Evolutionary conservation across 37 sponge, comb jelly and placozoan genomes (phyloP), one percentile per base, ranked within the genome.

Genomic region (Haliclona indistincta): DNA sequence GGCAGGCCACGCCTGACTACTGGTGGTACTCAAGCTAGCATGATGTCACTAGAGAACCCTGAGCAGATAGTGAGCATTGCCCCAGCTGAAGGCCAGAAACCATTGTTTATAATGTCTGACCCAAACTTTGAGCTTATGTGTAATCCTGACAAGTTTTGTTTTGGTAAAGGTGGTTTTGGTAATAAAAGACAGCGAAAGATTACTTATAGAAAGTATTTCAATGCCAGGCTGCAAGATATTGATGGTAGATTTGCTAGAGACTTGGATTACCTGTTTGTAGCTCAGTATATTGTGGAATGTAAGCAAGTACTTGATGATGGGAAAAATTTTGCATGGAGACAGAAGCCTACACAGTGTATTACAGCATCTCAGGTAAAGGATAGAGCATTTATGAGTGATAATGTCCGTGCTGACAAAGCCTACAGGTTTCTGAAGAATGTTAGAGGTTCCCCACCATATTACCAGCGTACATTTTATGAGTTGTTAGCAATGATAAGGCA

Each of bases 361-460:
- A 52, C 54, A 28, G 71, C 56, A 11, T 5, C 38, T 20, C 54
- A 53, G 13, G 54, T 33, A 1, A 49, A 71, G 13, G 55, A 71
- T 25, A 44, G 2, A 13, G 2, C 54, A 11, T 6, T 71, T 4
- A 8, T 71, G 2, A 25, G 36, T 25, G 28, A 71, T 17, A 4
- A 35, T 66, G 55, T 78, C 6, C 54, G 32, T 1, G 60, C 41
- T 2, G 81, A 81, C 41, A 54, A 71, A 35, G 73, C 81, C 1
- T 81, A 81, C 81, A 23, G 20, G 6, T 80, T 80, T 39, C 29
- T 80, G 52, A 80, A 80, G 38, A 80, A 70, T 29, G 54, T 80
- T 1, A 20, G 72, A 45, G 81, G 81, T 2, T 63, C 72, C 15
- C 68, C 69, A 35, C 60, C 68, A 1, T 78, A 67, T 35, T 78